Percentiles rank a stretch among this genome's conserved stretches.
Evolutionary conservation across 2,113 vertebrate species (phyloP).

Genomic region (Triplophysa tibetana): DNA sequence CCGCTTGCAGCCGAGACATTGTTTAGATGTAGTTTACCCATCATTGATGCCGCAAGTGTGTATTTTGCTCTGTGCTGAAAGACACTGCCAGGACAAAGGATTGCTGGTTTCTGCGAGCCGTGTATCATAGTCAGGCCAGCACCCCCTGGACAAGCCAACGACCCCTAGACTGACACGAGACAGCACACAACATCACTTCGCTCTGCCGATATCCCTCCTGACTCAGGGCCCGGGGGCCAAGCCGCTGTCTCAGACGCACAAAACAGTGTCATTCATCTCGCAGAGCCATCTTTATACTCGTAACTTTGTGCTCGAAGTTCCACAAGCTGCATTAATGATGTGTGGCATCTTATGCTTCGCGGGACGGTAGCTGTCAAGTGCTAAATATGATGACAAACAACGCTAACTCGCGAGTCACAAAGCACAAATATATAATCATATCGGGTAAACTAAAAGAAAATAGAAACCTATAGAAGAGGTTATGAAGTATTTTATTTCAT

Average conservation of each 20-base stretch:
- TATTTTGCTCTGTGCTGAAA: slow-evolving; percentile 68
- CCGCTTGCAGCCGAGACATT: slow-evolving; percentile 23
- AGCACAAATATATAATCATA: slow-evolving; percentile 63
- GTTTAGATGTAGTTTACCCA: slow-evolving; percentile 52
- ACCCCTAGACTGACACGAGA: slow-evolving; percentile 73
- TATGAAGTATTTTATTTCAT: too few species aligned
- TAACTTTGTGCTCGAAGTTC: slow-evolving; percentile 32
- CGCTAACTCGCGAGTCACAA: slow-evolving; percentile 54
- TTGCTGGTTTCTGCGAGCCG: slow-evolving; percentile 58
- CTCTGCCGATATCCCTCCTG: slow-evolving; percentile 72
- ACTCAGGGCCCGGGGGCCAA: slow-evolving; percentile 74
- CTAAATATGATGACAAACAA: slow-evolving; percentile 37
- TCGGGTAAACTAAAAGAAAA: slow-evolving; percentile 70
- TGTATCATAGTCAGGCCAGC: slow-evolving; percentile 64
- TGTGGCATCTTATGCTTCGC: slow-evolving; percentile 32
- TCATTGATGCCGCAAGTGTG: slow-evolving; percentile 71
- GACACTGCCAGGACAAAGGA: slow-evolving; percentile 71
- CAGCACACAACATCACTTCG: slow-evolving; percentile 75
- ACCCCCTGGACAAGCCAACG: slow-evolving; percentile 61
- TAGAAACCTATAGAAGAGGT: neutral
- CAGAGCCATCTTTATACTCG: slow-evolving; percentile 42
- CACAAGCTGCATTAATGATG: slow-evolving; percentile 32
- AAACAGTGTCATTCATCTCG: slow-evolving; percentile 66
- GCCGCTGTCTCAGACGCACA: slow-evolving; percentile 60
- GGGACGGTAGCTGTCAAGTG: slow-evolving; percentile 25